These are phyloP conservation scores for Bombus ignitus DNA, from an alignment of 1,140 invertebrate species.

Conservation along the genomic window DNA sequence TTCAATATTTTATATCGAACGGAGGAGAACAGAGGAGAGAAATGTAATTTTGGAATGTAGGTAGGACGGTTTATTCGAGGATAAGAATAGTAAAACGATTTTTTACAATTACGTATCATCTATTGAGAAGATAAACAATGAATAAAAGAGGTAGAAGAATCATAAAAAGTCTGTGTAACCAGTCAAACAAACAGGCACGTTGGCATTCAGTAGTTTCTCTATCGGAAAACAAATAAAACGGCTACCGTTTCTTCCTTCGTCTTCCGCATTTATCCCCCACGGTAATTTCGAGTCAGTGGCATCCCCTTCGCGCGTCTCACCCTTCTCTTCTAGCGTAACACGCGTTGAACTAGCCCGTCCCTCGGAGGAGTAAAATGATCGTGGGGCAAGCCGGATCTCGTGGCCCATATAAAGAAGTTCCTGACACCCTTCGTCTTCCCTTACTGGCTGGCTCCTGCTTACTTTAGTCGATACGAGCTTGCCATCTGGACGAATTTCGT, in stretches of 20 bases:
- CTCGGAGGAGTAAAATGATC: not conserved
- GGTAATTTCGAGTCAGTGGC: conserved; percentile 20
- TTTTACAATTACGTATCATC: not conserved
- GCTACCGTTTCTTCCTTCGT: not conserved
- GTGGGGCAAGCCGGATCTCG: conserved; percentile 18
- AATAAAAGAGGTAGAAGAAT: not conserved
- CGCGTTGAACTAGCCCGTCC: conserved; percentile 26
- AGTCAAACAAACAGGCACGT: not conserved
- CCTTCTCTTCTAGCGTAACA: conserved; percentile 1
- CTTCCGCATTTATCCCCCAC: conserved; percentile 18
- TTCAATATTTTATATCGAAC: too few species aligned
- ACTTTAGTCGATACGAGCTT: not conserved
- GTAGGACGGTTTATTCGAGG: too few species aligned
- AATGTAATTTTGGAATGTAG: too few species aligned
- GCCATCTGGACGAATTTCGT: not conserved
- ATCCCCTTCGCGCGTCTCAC: not conserved
- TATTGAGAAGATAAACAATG: not conserved
- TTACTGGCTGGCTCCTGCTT: not conserved
- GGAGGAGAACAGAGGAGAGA: too few species aligned
- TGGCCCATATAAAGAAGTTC: conserved; percentile 52
- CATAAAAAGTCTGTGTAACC: conserved; percentile 3
- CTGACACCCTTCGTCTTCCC: conserved; percentile 6
- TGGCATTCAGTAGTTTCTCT: conserved; percentile 8
- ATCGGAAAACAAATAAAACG: conserved; percentile 48
- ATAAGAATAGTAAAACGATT: not conserved